Percentiles rank a stretch among this genome's conserved stretches.
Evolutionary conservation across 35 echinoderm and acorn worm genomes (phyloP).

Genomic region (Stichopus chloronotus): DNA sequence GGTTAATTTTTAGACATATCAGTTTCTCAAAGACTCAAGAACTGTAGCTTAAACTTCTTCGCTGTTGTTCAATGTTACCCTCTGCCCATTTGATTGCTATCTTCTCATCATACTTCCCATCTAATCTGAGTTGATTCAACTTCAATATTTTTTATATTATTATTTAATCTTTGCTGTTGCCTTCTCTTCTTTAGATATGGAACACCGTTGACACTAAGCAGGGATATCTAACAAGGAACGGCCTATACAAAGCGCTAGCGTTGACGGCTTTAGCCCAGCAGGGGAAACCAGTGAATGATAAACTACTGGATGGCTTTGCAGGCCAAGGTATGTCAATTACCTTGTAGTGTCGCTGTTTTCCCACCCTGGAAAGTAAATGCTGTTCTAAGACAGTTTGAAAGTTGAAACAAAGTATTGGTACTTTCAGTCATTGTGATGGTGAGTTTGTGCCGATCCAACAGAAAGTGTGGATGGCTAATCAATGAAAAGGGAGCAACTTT

Average conservation of each 20-base stretch:
- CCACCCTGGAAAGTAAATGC: too few species aligned
- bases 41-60: too few species aligned
- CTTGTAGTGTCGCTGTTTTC: not conserved
- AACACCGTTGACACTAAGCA: slow-evolving; percentile 94
- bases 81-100: too few species aligned
- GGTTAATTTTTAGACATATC: too few species aligned
- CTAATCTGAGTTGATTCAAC: too few species aligned
- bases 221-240: slow-evolving; percentile 86
- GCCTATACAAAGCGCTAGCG: slow-evolving; percentile 91
- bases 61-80: too few species aligned
- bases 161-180: not conserved
- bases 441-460: not conserved
- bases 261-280: slow-evolving; percentile 92
- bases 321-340: slow-evolving; percentile 71
- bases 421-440: not conserved
- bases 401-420: not conserved
- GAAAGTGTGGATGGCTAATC: too few species aligned
- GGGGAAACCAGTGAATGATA: slow-evolving; percentile 93
- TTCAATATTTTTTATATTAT: not conserved
- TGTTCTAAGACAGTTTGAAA: too few species aligned
- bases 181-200: slow-evolving; percentile 78
- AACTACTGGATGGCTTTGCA: slow-evolving; percentile 87
- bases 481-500: too few species aligned
- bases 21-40: too few species aligned
- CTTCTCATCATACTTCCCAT: too few species aligned